Percentiles rank a stretch among this genome's conserved stretches.
These are phyloP conservation scores for Drosophila eugracilis DNA, from an alignment of 1,140 invertebrate genomes.

Conservation along the genomic window DNA sequence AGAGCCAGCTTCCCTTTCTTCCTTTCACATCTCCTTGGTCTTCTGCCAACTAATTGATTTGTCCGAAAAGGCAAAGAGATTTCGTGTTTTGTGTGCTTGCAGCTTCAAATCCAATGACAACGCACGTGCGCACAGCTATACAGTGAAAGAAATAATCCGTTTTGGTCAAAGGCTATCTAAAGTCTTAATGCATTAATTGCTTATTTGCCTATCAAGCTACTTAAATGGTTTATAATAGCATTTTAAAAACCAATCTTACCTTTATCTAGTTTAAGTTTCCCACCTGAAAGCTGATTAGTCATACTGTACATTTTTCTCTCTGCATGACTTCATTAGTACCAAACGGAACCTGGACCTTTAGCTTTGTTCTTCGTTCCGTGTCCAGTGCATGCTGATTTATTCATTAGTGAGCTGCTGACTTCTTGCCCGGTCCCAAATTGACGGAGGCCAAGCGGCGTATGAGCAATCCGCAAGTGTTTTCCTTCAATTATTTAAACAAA, in stretches of 20 bases:
- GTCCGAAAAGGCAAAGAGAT: conserved; percentile 49
- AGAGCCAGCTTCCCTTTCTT: conserved; percentile 1
- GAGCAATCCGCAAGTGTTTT: conserved; percentile 41
- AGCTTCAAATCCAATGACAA: conserved; percentile 43
- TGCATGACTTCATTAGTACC: conserved; percentile 57
- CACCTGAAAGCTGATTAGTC: too few species aligned
- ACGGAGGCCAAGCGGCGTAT: conserved; percentile 23
- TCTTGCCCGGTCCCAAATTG: conserved; percentile 33
- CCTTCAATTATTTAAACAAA: conserved; percentile 53
- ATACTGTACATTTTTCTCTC: neutral
- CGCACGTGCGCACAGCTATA: conserved; percentile 55
- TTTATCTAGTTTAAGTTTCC: too few species aligned
- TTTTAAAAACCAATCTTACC: too few species aligned
- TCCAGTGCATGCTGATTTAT: conserved; percentile 68
- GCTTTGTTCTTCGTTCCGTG: conserved; percentile 38
- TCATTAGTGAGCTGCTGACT: conserved; percentile 62
- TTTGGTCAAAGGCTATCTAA: neutral
- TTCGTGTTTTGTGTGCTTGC: conserved; percentile 39
- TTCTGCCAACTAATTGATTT: conserved; percentile 67
- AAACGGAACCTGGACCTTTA: conserved; percentile 38
- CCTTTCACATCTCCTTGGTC: neutral
- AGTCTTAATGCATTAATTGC: too few species aligned
- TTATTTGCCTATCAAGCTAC: too few species aligned
- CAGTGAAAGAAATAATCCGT: conserved; percentile 5
- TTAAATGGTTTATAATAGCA: neutral